Percentiles rank a stretch among this genome's conserved stretches.
Conservation (phyloP, 2,113 vertebrate species). For the Cromileptes altivelis region DNA sequence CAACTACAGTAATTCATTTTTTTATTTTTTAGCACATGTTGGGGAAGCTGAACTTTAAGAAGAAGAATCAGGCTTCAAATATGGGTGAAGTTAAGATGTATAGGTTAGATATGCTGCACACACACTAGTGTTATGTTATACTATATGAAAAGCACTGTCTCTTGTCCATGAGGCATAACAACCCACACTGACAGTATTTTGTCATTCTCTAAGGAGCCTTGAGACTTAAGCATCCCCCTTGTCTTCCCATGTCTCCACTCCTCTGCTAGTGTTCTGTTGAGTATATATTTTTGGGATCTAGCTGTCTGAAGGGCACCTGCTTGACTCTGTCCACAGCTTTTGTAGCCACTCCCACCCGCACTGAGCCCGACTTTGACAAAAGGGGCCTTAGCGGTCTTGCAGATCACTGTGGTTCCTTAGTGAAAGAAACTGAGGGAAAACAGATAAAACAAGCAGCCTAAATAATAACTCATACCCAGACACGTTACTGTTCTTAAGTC, state of each 20-base stretch:
- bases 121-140: conserved; percentile 7
- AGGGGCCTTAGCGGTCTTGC: neutral
- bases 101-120: neutral
- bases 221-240: neutral
- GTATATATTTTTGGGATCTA: conserved; percentile 85
- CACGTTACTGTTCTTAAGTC: no score
- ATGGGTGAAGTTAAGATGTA: neutral
- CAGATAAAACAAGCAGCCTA: neutral
- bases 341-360: conserved; percentile 65
- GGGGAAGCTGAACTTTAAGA: neutral
- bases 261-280: conserved; percentile 76
- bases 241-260: neutral
- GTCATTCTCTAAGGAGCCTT: neutral
- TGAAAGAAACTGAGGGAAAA: neutral
- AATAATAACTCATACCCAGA: neutral
- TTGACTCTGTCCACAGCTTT: conserved; percentile 76
- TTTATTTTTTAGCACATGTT: neutral
- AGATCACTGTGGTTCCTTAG: neutral
- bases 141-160: neutral
- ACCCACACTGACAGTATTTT: neutral
- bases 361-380: neutral
- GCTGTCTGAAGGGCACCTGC: conserved; percentile 83
- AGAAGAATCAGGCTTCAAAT: neutral
- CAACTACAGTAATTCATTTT: conserved; percentile 23
- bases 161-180: neutral